Evolutionary conservation across 2,888 invertebrate species (phyloP), one percentile per base, ranked within the genome.

Genomic region (Orthonychiurus folsomi): DNA sequence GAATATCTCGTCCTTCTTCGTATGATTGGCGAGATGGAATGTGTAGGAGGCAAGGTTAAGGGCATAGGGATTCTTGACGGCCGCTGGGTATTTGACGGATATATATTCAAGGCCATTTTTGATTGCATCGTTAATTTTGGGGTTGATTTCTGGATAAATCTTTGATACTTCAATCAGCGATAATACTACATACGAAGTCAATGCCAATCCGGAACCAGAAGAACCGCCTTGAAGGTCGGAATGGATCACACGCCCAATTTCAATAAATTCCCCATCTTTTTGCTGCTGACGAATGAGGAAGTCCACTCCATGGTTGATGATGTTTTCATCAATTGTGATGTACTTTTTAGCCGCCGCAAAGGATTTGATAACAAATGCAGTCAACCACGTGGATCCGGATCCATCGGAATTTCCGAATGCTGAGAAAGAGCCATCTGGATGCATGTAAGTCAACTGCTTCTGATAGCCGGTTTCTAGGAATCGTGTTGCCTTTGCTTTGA

Each of bases 401-500:
- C 82, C 74, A 79, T 88, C 83, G 71, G 83, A 75, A 73, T 83
- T 78, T 23, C 90, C 91, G 75, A 92, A 92, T 70, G 92, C 83
- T 78, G 89, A 84, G 78, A 94, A 97, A 0, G 94, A 94, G 0
- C 94, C 93, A 76, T 95, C 94, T 0, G 79, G 75, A 65, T 88
- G 85, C 62, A 86, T 84, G 78, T 89, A 97, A 1, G 88, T 90
- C 75, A 96, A 81, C 75, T 97, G 85, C 65, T 90, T 84, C 75
- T 97, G 96, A 77, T 94, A 96, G 2, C 93, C 93, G 23, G 84
- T 80, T 69, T 93, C 89, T 75, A 94, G 83, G 73, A 82, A 83
- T 3, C 59, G n/a, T 18, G 60, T 52, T 3, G 66, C 62, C 57
- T 64, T 68, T 18, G 15, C 20, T 37, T 53, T 62, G 25, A 68